phyloP scores from a whole-genome alignment of 2,888 invertebrate species.

The Ametastegia equiseti region DNA sequence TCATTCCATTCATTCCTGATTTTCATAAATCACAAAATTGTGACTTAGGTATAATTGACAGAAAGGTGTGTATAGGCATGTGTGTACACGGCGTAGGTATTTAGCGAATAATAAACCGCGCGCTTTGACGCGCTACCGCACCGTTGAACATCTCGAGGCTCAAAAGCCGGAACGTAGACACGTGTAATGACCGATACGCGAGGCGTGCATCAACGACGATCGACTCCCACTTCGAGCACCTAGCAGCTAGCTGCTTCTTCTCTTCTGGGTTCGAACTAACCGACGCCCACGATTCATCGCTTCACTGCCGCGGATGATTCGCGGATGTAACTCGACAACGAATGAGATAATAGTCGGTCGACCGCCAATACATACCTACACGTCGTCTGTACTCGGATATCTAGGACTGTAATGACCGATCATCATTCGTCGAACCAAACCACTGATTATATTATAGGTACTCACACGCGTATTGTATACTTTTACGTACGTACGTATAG shows the following conservation, averaged over 20 bases:
- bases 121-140: slow-evolving; percentile 42
- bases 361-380: too few species aligned
- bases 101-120: background rate
- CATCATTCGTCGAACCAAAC: too few species aligned
- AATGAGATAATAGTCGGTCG: background rate
- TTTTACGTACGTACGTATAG: too few species aligned
- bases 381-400: too few species aligned
- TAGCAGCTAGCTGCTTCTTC: background rate
- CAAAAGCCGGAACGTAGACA: slow-evolving; percentile 30
- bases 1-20: too few species aligned
- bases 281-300: slow-evolving; percentile 17
- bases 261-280: background rate
- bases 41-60: too few species aligned
- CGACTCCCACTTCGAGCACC: slow-evolving; percentile 4
- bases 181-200: slow-evolving; percentile 29
- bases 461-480: too few species aligned
- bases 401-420: too few species aligned
- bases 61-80: background rate
- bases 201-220: background rate
- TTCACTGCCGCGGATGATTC: slow-evolving; percentile 21
- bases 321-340: background rate
- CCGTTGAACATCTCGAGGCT: slow-evolving; percentile 5
- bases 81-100: background rate
- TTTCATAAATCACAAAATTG: too few species aligned
- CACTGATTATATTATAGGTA: too few species aligned